Evolutionary conservation across 2,888 invertebrate genomes (phyloP), one percentile per base, ranked within the genome.

Genomic region (Parnassius glacialis): DNA sequence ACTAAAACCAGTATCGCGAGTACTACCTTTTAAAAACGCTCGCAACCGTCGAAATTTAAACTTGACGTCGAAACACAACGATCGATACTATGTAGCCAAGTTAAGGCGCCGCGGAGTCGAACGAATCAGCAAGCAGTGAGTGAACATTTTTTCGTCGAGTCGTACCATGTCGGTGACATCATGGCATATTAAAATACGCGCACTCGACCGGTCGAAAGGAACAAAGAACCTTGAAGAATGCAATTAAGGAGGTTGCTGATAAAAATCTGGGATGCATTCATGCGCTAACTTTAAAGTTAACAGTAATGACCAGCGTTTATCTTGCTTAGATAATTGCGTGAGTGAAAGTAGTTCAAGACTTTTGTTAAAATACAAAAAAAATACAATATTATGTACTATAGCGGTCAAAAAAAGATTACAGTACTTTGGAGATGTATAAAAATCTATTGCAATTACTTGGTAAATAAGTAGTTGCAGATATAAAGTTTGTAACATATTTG

Each of bases 211-310:
- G 52, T 61, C 56, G 45, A 52, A 61, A 47, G 25, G 55, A 57
- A 61, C 61, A 52, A 61, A 61, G 61, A 61, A 47, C 61, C 52
- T 56, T 56, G 61, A 47, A 47, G 61, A 52, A 56, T 61, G 61
- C 61, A 56, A 61, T 51, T 56, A 56, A 61, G 52, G 7, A 56
- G 61, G 20, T 43, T 2, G 44, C 16, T 52, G 45, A 57, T 61
- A 47, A 41, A 34, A 47, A 61, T 55, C 60, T 43, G 41, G 52
- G 44, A 52, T 52, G 56, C 61, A 41, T 52, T 55, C 61, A 52
- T 51, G 52, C 16, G 47, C 55, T 11, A 44, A 45, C 16, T 56
- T 16, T 25, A 54, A 25, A 50, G 25, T 10, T 20, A 10, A 44
- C 13, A 9, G 9, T 42, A 13, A 54, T 55, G 43, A 55, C 51